A percentile compares a stretch with the other conserved stretches of the same genome.
These are phyloP conservation scores for Dicerorhinus sumatrensis DNA, from an alignment of 2,113 vertebrate genomes.

Conservation along the genomic window DNA sequence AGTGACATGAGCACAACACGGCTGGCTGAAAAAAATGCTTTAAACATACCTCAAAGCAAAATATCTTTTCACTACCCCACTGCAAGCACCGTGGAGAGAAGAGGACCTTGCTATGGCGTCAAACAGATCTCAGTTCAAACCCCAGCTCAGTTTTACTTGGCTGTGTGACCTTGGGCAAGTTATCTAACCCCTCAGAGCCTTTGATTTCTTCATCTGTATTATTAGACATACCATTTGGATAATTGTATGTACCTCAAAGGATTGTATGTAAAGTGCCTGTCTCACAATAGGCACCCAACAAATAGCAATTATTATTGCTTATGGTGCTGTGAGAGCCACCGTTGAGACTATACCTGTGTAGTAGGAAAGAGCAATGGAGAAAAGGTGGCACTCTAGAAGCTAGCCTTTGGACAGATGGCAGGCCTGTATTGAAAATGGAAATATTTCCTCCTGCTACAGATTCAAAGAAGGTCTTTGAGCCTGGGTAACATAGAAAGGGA, in stretches of 20 bases:
- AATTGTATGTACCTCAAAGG: conserved; percentile 42
- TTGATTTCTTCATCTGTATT: conserved; percentile 63
- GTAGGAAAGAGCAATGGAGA: conserved; percentile 29
- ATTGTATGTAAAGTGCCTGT: background rate
- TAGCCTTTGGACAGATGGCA: conserved; percentile 47
- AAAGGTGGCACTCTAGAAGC: conserved; percentile 51
- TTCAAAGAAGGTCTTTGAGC: conserved; percentile 47
- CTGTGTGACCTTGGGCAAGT: conserved; percentile 30
- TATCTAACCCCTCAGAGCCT: conserved; percentile 32
- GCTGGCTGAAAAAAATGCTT: conserved; percentile 26
- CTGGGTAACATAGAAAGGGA: conserved; percentile 46
- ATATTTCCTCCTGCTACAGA: conserved; percentile 41
- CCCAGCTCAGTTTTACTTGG: background rate
- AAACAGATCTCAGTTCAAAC: conserved; percentile 33
- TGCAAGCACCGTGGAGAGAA: background rate
- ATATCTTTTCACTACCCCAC: background rate
- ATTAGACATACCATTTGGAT: background rate
- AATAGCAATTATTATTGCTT: conserved; percentile 46
- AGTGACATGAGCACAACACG: conserved; percentile 16
- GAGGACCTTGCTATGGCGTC: background rate
- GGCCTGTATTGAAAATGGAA: conserved; percentile 66
- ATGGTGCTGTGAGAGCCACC: background rate
- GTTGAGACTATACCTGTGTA: background rate
- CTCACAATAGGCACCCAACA: conserved; percentile 27
- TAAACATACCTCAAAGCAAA: conserved; percentile 55